phyloP scores from a whole-genome alignment of 2,113 vertebrate genomes.

The Strigops habroptila region DNA sequence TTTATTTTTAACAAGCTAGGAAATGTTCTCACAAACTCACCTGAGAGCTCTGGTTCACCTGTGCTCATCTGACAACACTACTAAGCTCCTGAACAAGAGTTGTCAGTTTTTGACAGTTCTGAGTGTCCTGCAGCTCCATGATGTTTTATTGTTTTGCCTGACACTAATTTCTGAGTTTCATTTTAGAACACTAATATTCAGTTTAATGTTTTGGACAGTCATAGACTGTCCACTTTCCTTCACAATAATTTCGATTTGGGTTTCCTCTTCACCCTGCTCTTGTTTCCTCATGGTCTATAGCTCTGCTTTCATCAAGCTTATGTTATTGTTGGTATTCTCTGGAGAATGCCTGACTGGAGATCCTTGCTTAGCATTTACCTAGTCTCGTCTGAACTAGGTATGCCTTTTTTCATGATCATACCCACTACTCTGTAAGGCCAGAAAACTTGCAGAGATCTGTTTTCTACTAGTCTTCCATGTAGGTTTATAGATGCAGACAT shows the following conservation, averaged over 20 bases:
- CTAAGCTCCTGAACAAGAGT: neutral
- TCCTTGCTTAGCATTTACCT: neutral
- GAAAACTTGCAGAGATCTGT: neutral
- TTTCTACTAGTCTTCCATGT: neutral
- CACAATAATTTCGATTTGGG: neutral
- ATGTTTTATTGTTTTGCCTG: neutral
- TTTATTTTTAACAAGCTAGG: accelerated
- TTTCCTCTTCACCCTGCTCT: neutral
- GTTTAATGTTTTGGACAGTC: neutral
- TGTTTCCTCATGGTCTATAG: neutral
- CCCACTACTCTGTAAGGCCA: neutral
- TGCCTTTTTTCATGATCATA: neutral
- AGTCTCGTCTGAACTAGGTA: neutral
- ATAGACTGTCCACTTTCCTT: neutral
- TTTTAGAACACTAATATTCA: neutral
- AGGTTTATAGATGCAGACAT: neutral
- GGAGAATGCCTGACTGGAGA: neutral
- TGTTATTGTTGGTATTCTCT: neutral
- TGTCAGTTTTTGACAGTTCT: neutral
- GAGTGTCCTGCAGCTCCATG: neutral
- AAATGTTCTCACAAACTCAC: neutral
- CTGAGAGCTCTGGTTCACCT: neutral
- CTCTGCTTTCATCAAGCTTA: neutral
- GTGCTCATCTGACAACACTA: neutral
- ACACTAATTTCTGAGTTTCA: neutral